Evolutionary conservation across 2,888 invertebrate genomes (phyloP), one percentile per base, ranked within the genome.

Genomic region (Branchellion lobata): DNA sequence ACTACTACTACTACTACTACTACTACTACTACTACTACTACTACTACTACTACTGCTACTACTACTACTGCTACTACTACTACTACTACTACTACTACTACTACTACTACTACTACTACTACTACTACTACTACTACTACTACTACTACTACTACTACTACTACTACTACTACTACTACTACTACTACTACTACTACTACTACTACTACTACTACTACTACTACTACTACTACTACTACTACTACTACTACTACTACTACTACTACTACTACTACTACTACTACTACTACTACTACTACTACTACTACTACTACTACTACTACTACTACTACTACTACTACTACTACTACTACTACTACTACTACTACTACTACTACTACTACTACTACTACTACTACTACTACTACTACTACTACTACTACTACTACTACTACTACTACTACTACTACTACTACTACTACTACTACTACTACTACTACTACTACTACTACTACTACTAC

Each of bases 301-400:
- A 76, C 79, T 68, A 80, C 61, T 77, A 71, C 57, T 79, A 80
- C 75, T 79, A 68, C 69, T 76, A 31, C 76, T 76, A 65, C 80
- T 80, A 34, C 79, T 78, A 75, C 80, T 74, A 80, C 80, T 57
- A 57, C 65, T 53, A 73, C 78, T 40, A 77, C 76, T 36, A 65
- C 80, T 74, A 68, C 81, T 78, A 36, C 77, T 61, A 77, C 73
- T 81, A 79, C 82, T 75, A 78, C 81, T 76, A 76, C 75, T 74
- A 80, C 71, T 61, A 53, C 78, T 69, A 80, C 78, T 69, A 79
- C 65, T 76, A 76, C 76, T 61, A 76, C 78, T 73, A 77, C 73
- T 68, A 78, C 74, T 33, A 77, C 78, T 69, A 78, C 53, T 40
- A 78, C 33, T 40, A 80, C 57, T 57, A 80, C n/a, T 69, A 69